Evolutionary conservation across 2,113 vertebrate genomes (phyloP), one percentile per base, ranked within the genome.

Genomic region (Thryonomys swinderianus): DNA sequence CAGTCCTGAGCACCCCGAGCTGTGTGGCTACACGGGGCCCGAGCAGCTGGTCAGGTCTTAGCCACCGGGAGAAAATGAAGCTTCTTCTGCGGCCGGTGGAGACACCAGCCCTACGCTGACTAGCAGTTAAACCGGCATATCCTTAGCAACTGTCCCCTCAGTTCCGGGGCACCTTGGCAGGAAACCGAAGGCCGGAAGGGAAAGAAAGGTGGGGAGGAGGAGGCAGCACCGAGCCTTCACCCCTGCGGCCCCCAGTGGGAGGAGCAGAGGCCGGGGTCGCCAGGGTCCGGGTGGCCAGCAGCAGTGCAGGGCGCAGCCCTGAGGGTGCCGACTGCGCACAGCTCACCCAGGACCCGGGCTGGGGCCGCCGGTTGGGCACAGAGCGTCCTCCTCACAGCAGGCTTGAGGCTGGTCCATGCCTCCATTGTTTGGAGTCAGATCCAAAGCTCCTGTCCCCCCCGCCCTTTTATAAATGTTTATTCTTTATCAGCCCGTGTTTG

Each of bases 111-210:
- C 97, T 99, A 99, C 99, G 99, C 99, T 99, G 99, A 99, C 99
- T 99, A 99, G 99, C 99, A 99, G 99, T 99, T 99, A 99, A 99
- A 99, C 99, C 98, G 20, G 99, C 99, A 98, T 99, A 99, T 99
- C 99, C 20, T 97, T 99, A 99, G 99, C 99, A 99, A 99, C 99
- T 99, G 99, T 99, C 99, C 99, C 99, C 99, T 99, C 99, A 99
- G 99, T 99, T 99, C 99, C 99, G 99, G 98, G 98, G 99, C 98
- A 98, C 98, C 99, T 98, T 99, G 99, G 99, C 99, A 98, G 98
- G 98, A 99, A 99, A 99, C 99, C 99, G 99, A 99, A 99, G 98
- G 98, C 98, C 98, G 98, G 98, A 99, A 98, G 98, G 95, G 98
- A 98, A 98, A 98, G 96, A 90, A 81, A 95, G 98, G 95, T 96